Conservation (phyloP, 2,113 vertebrate species). For the Candoia aspera region DNA sequence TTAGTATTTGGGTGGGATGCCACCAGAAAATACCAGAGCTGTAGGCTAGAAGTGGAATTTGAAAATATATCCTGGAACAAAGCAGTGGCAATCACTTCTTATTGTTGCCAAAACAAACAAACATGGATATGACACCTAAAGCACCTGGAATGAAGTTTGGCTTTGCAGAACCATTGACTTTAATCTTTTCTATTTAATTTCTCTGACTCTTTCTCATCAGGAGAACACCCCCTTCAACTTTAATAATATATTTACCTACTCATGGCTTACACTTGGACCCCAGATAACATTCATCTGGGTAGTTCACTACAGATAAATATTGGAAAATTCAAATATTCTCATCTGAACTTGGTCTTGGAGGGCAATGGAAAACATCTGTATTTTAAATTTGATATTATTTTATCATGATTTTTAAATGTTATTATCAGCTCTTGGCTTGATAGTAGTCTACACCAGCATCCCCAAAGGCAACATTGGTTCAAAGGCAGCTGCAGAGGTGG, state of each 20-base stretch:
- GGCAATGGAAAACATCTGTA: not conserved
- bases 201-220: not conserved
- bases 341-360: not conserved
- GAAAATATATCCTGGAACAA: not conserved
- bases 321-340: not conserved
- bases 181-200: not conserved
- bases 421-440: not conserved
- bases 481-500: not conserved
- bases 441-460: not conserved
- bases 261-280: too few species aligned
- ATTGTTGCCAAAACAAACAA: not conserved
- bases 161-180: not conserved
- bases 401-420: constrained; percentile 3
- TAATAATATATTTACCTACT: too few species aligned
- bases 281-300: too few species aligned
- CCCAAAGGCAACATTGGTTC: not conserved
- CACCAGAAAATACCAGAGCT: not conserved
- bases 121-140: not conserved
- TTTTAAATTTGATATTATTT: not conserved
- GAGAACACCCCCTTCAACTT: not conserved
- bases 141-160: not conserved
- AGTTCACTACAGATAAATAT: not conserved
- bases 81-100: not conserved
- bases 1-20: not conserved
- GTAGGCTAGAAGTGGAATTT: not conserved